These are phyloP conservation scores for Picus viridis DNA, from an alignment of 2,797 vertebrate species.

Conservation along the genomic window DNA sequence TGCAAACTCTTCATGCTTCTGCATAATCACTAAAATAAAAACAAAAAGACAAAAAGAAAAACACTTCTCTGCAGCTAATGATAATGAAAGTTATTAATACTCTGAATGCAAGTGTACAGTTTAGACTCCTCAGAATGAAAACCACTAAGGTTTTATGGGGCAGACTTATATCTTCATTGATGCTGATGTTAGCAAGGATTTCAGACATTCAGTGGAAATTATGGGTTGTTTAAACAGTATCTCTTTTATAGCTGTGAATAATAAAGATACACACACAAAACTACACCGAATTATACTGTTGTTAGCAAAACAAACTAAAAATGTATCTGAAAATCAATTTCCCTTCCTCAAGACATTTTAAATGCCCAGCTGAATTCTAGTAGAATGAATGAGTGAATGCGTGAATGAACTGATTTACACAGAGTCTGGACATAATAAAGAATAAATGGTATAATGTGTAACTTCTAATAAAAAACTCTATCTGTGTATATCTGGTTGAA, in stretches of 20 bases:
- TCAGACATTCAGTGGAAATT: background rate
- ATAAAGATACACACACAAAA: background rate
- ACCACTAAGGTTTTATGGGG: background rate
- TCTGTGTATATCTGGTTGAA: background rate
- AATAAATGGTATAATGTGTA: background rate
- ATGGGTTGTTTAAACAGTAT: background rate
- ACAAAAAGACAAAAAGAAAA: background rate
- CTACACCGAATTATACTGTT: background rate
- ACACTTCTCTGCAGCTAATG: background rate
- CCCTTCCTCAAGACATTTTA: background rate
- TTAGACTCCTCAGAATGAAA: background rate
- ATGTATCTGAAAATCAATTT: slow-evolving; percentile 9
- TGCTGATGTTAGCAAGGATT: background rate
- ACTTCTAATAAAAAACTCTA: background rate
- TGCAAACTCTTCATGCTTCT: background rate
- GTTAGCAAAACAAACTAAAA: slow-evolving; percentile 22
- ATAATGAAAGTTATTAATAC: background rate
- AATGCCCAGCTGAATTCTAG: slow-evolving; percentile 1
- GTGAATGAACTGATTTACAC: background rate
- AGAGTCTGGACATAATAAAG: background rate
- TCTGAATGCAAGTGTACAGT: background rate
- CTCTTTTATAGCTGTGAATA: slow-evolving; percentile 23
- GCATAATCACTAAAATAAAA: background rate
- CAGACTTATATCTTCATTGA: background rate
- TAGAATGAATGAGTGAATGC: background rate